Conservation (phyloP, 2,113 vertebrate species). For the human region GRCh38 chr6:116722001-116722500, state of each 20-base stretch:
- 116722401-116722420: neutral
- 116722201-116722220: constrained; percentile 95
- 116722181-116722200: constrained; percentile 95
- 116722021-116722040: neutral
- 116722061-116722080: constrained; percentile 20
- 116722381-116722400: neutral
- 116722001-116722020: neutral
- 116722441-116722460: constrained; percentile 10
- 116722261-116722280: constrained; percentile 95
- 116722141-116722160: constrained; percentile 91
- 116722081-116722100: constrained; percentile 39
- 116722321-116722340: constrained; percentile 44
- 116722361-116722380: neutral
- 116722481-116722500: constrained; percentile 21
- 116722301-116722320: constrained; percentile 48
- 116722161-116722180: constrained; percentile 94
- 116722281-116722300: constrained; percentile 92
- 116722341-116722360: neutral
- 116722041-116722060: constrained; percentile 22
- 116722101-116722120: constrained; percentile 69
- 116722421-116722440: neutral
- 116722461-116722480: constrained; percentile 13
- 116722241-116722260: constrained; percentile 95
- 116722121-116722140: constrained; percentile 93
- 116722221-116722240: constrained; percentile 96